Base-by-base conservation (phyloP, 1,140 invertebrate species). In the Tetramorium simillimum region DNA sequence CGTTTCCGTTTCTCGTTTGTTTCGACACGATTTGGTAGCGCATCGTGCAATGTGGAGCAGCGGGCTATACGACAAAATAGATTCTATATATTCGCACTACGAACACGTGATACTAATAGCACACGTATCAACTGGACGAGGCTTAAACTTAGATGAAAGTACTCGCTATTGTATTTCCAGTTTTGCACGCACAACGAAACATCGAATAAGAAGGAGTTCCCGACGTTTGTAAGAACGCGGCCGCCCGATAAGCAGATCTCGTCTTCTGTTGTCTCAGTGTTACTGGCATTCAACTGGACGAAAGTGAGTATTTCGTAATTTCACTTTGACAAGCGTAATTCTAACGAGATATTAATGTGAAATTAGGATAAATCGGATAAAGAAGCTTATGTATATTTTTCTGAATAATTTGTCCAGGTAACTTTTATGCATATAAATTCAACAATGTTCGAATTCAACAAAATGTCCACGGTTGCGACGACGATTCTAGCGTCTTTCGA, bases 221-320 rank as follows among this genome's bases (percentile, higher is more conserved):
- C 98, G 16, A 99, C 99, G 3, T 99, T 99, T 94, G 98, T 98
- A 0, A 96, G 99, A 73, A 99, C 98, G 0, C 96, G 98, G 65
- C 99, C 99, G 0, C 98, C 99, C 0, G 98, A 99, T 92, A 98
- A 97, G 21, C 98, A 99, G 94, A 99, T 99, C 62, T 98, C 98
- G 10, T 98, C 98, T 92, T 98, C 98, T 0, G 98, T 99, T 0
- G 97, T 97, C 18, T 97, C 98, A 1, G 96, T 98, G 9, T 94
- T 99, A 24, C 95, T 96, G 53, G 96, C 96, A 33, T 98, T 98
- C 93, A 97, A 98, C 92, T 98, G 97, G 97, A 98, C 97, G 58
- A 97, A 97, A 95, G 97, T 98, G 95, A 96, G 95, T 95, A 92
- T 4, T 43, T 1, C 40, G 9, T 43, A 10, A 18, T 12, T 33